These are phyloP conservation scores for Porphyrio hochstetteri DNA, from an alignment of 2,113 vertebrate species.

Conservation along the genomic window DNA sequence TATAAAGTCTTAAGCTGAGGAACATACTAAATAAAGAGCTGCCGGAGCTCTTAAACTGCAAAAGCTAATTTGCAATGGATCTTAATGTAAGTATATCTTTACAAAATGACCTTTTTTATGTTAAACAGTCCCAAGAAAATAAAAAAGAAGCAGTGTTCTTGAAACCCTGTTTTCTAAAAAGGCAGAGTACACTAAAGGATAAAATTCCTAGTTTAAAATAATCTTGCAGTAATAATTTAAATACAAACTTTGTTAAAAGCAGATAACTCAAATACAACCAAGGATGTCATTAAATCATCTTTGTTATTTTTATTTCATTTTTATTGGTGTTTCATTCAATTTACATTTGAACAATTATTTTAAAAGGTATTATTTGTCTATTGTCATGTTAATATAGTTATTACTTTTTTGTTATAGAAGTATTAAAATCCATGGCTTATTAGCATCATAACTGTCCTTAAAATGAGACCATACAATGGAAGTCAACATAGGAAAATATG, in stretches of 20 bases:
- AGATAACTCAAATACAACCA: not conserved
- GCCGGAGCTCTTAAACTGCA: not conserved
- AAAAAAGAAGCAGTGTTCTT: not conserved
- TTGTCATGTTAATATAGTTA: not conserved
- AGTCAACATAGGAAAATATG: not conserved
- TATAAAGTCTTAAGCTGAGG: not conserved
- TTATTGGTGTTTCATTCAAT: not conserved
- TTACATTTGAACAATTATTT: not conserved
- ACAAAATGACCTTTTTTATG: not conserved
- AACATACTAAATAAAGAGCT: not conserved
- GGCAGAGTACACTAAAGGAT: not conserved
- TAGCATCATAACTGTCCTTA: constrained; percentile 2
- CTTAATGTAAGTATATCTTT: not conserved
- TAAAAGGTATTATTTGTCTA: not conserved
- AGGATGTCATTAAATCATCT: not conserved
- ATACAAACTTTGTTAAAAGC: not conserved
- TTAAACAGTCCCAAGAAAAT: not conserved
- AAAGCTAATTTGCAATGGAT: not conserved
- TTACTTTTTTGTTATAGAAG: not conserved
- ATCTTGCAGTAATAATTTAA: not conserved
- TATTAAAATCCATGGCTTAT: not conserved
- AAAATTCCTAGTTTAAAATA: not conserved
- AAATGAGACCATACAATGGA: not conserved
- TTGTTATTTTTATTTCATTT: not conserved
- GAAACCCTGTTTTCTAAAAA: not conserved